These are phyloP conservation scores for Sula dactylatra DNA, from an alignment of 2,113 vertebrate species.

Conservation along the genomic window DNA sequence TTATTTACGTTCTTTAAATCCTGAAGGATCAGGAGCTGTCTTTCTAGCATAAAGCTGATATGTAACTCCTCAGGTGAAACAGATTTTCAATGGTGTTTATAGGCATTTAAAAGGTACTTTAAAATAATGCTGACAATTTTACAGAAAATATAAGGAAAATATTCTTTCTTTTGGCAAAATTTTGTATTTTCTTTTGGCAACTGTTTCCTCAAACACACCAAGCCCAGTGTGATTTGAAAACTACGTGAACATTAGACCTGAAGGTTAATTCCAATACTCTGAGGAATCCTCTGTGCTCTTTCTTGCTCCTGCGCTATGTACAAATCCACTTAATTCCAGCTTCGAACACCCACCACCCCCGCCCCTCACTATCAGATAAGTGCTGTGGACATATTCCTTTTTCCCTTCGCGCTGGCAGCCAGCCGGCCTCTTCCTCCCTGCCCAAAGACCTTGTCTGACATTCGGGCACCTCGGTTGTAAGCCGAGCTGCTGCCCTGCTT, in stretches of 20 bases:
- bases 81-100: background rate
- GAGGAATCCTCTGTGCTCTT: background rate
- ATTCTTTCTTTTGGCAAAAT: background rate
- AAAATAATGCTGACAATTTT: background rate
- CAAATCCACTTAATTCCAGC: background rate
- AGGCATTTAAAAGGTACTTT: background rate
- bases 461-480: background rate
- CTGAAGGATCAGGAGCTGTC: background rate
- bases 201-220: background rate
- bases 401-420: background rate
- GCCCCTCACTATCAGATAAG: background rate
- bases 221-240: background rate
- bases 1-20: background rate
- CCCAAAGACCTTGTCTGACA: background rate
- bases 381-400: background rate
- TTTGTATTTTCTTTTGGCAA: background rate
- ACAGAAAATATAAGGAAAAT: background rate
- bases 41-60: background rate
- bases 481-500: accelerated
- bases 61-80: background rate
- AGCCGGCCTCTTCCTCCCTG: background rate
- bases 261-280: background rate
- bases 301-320: background rate
- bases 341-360: background rate
- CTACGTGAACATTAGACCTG: background rate